phyloP scores from a whole-genome alignment of 1,140 invertebrate species.

The Teleogryllus occipitalis region DNA sequence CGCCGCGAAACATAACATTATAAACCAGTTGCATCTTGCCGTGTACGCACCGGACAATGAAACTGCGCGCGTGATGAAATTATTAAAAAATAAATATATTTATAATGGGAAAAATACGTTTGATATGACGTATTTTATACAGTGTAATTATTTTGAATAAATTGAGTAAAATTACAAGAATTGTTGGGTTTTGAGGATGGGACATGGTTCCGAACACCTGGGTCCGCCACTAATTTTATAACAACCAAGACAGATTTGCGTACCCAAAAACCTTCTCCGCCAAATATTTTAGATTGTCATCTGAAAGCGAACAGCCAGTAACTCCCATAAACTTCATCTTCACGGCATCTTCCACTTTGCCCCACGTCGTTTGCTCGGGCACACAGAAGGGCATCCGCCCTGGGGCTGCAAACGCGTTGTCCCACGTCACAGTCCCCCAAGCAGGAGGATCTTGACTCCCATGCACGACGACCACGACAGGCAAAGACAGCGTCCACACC shows the following conservation, averaged over 20 bases:
- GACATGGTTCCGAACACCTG: background rate
- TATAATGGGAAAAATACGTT: too few relatives aligned
- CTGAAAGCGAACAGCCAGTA: conserved; percentile 69
- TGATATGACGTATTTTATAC: too few relatives aligned
- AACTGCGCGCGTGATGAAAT: too few relatives aligned
- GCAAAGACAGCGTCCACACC: conserved; percentile 89
- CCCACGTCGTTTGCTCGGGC: conserved; percentile 81
- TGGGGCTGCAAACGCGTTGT: conserved; percentile 92
- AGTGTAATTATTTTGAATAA: too few relatives aligned
- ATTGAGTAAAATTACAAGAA: too few relatives aligned
- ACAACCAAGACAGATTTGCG: too few relatives aligned
- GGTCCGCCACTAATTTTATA: too few relatives aligned
- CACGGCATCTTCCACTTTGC: conserved; percentile 76
- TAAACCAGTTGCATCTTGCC: too few relatives aligned
- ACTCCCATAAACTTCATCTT: conserved; percentile 81
- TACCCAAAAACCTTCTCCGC: conserved; percentile 81
- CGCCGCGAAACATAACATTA: too few relatives aligned
- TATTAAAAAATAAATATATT: too few relatives aligned
- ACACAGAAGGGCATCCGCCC: conserved; percentile 82
- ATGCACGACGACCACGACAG: conserved; percentile 94
- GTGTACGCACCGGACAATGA: too few relatives aligned
- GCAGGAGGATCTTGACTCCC: conserved; percentile 97
- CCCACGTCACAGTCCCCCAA: conserved; percentile 95
- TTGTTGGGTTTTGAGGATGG: too few relatives aligned
- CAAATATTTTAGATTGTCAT: conserved; percentile 80